Percentiles rank a stretch among this genome's conserved stretches.
phyloP scores from a whole-genome alignment of 2,888 invertebrate genomes.

The Venustoraphidia nigricollis region DNA sequence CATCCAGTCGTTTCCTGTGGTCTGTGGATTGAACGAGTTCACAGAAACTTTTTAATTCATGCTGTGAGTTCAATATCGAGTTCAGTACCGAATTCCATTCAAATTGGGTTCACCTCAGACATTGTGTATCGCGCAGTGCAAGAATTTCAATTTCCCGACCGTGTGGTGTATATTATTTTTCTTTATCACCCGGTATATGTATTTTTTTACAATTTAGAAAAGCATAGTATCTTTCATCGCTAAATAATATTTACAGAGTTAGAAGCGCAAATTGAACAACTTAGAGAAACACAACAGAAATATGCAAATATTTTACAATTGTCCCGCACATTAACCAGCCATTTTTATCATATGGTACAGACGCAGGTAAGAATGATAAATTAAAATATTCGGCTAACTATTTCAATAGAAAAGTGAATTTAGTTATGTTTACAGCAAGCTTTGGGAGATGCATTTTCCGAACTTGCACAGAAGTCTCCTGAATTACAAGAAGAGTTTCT shows the following conservation, averaged over 20 bases:
- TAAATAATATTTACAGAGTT: constrained; percentile 43
- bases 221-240: not conserved
- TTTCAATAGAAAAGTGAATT: constrained; percentile 1
- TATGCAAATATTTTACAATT: constrained; percentile 78
- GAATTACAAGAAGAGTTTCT: constrained; percentile 89
- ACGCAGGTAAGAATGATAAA: constrained; percentile 40
- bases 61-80: no score
- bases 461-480: constrained; percentile 89
- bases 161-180: no score
- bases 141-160: no score
- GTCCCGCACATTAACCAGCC: constrained; percentile 70
- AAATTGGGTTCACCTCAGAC: no score
- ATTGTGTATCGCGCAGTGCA: no score
- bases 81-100: no score
- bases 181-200: no score
- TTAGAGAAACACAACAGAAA: constrained; percentile 88
- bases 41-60: no score
- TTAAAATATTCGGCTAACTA: not conserved
- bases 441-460: constrained; percentile 85
- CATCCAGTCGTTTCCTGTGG: no score
- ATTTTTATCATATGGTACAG: constrained; percentile 76
- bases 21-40: no score
- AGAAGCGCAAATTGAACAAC: constrained; percentile 82
- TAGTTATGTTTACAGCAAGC: constrained; percentile 44
- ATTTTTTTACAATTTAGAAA: not conserved